Percentiles rank a stretch among this genome's conserved stretches.
These are phyloP conservation scores for Platysternon megacephalum DNA, from an alignment of 2,113 vertebrate species.

Conservation along the genomic window DNA sequence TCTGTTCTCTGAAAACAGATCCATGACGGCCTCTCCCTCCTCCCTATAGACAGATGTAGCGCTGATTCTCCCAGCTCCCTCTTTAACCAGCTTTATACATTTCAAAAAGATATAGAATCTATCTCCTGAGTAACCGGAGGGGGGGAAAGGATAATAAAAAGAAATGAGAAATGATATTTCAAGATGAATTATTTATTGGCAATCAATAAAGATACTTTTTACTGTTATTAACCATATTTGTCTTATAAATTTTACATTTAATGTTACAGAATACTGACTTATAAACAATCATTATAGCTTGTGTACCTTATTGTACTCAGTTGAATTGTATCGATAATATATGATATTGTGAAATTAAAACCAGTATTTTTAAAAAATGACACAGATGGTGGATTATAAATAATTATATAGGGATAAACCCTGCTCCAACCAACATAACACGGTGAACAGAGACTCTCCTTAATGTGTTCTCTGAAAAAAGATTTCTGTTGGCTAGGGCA, in stretches of 20 bases:
- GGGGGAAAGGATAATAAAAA: constrained; percentile 1
- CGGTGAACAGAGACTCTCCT: background rate
- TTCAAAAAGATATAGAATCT: background rate
- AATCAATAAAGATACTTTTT: background rate
- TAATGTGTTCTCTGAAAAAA: background rate
- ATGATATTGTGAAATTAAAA: background rate
- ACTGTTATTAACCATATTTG: background rate
- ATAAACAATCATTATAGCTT: background rate
- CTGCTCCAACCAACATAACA: too few relatives aligned
- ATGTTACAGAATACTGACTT: background rate
- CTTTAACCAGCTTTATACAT: background rate
- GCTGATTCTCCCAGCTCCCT: background rate
- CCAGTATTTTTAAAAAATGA: background rate
- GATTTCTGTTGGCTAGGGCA: background rate
- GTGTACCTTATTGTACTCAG: background rate
- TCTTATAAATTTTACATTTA: background rate
- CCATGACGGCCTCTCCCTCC: background rate
- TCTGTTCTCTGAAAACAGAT: background rate
- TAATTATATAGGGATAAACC: too few relatives aligned
- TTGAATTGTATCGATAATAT: background rate
- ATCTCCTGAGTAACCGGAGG: background rate
- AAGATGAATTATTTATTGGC: background rate
- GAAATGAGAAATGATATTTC: background rate
- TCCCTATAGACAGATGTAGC: background rate
- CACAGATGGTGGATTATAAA: too few relatives aligned